Conservation (phyloP, 2,797 vertebrate species). For the Cirrhinus mrigala region DNA sequence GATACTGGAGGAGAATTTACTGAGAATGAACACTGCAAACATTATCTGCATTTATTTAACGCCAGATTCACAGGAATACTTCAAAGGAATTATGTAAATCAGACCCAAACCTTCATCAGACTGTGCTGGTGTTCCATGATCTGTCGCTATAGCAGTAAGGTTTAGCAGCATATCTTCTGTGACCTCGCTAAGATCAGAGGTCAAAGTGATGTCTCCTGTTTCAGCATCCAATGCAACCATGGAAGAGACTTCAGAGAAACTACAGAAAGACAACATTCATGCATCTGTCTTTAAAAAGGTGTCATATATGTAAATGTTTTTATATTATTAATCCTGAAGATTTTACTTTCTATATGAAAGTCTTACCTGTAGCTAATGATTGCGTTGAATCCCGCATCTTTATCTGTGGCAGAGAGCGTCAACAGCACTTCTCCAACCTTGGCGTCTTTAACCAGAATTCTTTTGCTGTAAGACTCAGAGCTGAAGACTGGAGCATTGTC, state of each 20-base stretch:
- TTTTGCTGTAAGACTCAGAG: constrained; percentile 66
- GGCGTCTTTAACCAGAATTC: constrained; percentile 69
- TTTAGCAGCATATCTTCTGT: constrained; percentile 69
- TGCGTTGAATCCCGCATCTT: constrained; percentile 75
- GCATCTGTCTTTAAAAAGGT: too few relatives aligned
- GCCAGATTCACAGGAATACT: neutral
- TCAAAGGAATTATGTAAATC: neutral
- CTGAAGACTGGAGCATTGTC: constrained; percentile 80
- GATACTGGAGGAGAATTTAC: too few relatives aligned
- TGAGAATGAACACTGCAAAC: neutral
- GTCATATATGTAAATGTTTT: neutral
- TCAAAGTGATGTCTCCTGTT: constrained; percentile 77
- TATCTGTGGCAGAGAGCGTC: constrained; percentile 74
- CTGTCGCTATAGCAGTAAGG: constrained; percentile 73
- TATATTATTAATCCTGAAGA: neutral
- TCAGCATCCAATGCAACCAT: constrained; percentile 31
- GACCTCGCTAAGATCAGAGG: constrained; percentile 68
- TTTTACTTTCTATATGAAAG: neutral
- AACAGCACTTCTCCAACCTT: constrained; percentile 72
- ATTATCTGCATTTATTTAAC: neutral
- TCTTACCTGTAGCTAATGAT: constrained; percentile 79
- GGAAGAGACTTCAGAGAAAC: constrained; percentile 67
- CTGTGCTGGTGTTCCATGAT: constrained; percentile 76
- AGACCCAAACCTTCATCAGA: constrained; percentile 73
- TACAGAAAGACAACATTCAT: constrained; percentile 53